Base-by-base conservation (phyloP, 2,113 vertebrate genomes). In the Balaenoptera acutorostrata region DNA sequence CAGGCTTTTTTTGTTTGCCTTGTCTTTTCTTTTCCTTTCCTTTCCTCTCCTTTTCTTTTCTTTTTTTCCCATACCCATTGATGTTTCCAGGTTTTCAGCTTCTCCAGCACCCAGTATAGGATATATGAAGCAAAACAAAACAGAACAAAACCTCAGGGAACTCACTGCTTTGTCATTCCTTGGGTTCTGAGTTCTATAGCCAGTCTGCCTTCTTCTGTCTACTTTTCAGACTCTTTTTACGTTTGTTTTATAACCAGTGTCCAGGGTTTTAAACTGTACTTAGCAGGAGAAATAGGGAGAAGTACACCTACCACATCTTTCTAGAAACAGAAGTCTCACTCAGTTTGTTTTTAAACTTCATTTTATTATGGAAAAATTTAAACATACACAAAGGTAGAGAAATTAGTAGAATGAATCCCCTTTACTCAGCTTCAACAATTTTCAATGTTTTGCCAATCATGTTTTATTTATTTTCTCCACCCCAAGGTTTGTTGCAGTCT, bases 291-390 rank as follows among this genome's bases (percentile, higher is more conserved):
- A 63, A 81, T n/a, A 74, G 18, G 57, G 41, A 89, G 80, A 95
- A 75, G 14, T 94, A 90, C 2, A 96, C 1, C 33, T 82, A 86
- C 13, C 25, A 59, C 8, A 92, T 33, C 21, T 95, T 86, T 83
- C 31, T 29, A 49, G 36, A 84, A 71, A 18, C 25, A 82, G 23
- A 90, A 61, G 25, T 83, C 27, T 49, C 21, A 61, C 36, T 74
- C 69, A 9, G 57, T 91, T 88, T 97, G 57, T 86, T 78, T 96
- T 68, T 33, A 84, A 93, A 74, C 87, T 83, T 87, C 2, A 93
- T 78, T 83, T 81, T 96, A 68, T 74, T 75, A 90, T 93, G 52
- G 23, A 96, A 94, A 82, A 41, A 57, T 66, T 57, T 49, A 90
- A 92, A 84, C 64, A 82, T 57, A 93, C 33, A 55, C 21, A 41